These are phyloP conservation scores for Stenopsyche tienmushanensis DNA, from an alignment of 1,140 invertebrate genomes.

Conservation along the genomic window DNA sequence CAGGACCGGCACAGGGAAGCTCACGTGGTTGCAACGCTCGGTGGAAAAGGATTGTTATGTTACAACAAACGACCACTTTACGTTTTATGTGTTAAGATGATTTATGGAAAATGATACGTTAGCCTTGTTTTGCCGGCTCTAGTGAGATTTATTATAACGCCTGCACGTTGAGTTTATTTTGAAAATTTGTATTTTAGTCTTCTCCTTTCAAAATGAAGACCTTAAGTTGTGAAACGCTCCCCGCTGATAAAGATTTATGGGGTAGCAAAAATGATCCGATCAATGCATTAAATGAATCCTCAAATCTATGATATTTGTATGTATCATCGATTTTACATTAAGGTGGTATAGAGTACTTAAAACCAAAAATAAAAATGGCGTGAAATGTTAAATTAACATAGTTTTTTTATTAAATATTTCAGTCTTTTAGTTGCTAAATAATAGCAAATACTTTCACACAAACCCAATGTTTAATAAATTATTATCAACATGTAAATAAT, in stretches of 20 bases:
- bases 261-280: background rate
- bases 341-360: too few species aligned
- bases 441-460: too few species aligned
- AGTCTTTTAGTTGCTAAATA: too few species aligned
- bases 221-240: background rate
- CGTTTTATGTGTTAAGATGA: constrained; percentile 30
- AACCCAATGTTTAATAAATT: too few species aligned
- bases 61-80: constrained; percentile 31
- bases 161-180: background rate
- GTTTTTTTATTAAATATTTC: too few species aligned
- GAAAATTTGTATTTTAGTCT: background rate
- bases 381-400: too few species aligned
- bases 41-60: constrained; percentile 25
- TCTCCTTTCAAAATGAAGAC: background rate
- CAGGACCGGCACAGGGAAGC: background rate
- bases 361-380: too few species aligned
- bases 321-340: too few species aligned
- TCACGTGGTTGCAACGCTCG: constrained; percentile 8
- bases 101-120: constrained; percentile 33
- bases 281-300: background rate
- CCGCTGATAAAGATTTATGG: background rate
- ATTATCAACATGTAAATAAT: too few species aligned
- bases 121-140: constrained; percentile 8
- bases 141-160: constrained; percentile 22
- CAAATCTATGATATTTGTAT: too few species aligned